phyloP scores from a whole-genome alignment of 2,797 vertebrate genomes.

The Vipera ursinii region DNA sequence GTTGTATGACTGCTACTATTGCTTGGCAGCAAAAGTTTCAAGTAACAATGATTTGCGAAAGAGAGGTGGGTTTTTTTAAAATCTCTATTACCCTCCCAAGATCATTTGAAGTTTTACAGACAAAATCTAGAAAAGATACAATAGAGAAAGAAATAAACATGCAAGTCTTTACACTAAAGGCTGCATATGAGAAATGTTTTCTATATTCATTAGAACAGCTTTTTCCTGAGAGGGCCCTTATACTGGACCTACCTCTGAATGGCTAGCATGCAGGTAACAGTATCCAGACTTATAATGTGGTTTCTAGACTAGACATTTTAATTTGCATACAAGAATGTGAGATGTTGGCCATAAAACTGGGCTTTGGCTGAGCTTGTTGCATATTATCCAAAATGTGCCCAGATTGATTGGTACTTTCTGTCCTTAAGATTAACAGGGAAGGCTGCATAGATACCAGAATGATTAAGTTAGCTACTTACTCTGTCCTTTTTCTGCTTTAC shows the following conservation, averaged over 20 bases:
- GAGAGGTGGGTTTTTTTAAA: background rate
- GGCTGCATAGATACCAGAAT: background rate
- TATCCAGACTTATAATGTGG: background rate
- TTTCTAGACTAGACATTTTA: background rate
- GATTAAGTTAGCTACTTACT: background rate
- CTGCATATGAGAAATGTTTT: background rate
- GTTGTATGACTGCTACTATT: background rate
- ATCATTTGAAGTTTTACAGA: background rate
- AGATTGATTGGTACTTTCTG: background rate
- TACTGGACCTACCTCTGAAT: background rate
- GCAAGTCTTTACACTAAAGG: background rate
- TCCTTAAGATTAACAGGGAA: background rate
- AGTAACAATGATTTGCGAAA: background rate
- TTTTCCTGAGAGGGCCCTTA: background rate
- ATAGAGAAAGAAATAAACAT: background rate
- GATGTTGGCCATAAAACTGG: background rate
- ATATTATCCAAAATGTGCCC: background rate
- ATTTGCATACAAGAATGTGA: background rate
- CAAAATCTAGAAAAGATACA: background rate
- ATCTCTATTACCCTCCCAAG: background rate
- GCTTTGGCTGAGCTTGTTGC: background rate
- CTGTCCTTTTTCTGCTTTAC: background rate
- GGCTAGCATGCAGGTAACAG: background rate
- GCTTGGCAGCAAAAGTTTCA: background rate
- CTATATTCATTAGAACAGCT: background rate